phyloP scores from a whole-genome alignment of 2,888 invertebrate genomes.

The Lasioglossum pauxillum region DNA sequence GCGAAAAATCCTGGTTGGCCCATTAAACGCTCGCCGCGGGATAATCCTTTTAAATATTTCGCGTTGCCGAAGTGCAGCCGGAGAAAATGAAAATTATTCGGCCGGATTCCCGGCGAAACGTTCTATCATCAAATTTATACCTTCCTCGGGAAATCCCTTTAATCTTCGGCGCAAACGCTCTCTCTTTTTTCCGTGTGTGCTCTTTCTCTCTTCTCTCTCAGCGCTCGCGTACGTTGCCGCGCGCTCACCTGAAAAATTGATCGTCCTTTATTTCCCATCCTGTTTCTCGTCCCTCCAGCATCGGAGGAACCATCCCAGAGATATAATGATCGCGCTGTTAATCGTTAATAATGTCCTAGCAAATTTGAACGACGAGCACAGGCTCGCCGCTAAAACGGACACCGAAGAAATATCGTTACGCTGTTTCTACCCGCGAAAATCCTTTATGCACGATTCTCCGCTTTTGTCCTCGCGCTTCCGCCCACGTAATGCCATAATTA shows the following conservation, averaged over 20 bases:
- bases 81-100: constrained; percentile 44
- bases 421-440: background rate
- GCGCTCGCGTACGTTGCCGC: background rate
- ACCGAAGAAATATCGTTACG: background rate
- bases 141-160: constrained; percentile 29
- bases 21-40: constrained; percentile 38
- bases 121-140: constrained; percentile 44
- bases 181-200: background rate
- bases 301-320: background rate
- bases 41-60: constrained; percentile 52
- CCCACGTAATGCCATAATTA: constrained; percentile 1
- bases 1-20: constrained; percentile 19
- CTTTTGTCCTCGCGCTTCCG: background rate
- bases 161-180: constrained; percentile 23
- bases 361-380: constrained; percentile 16
- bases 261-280: constrained; percentile 22
- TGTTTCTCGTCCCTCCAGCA: background rate
- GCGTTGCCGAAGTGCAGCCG: background rate
- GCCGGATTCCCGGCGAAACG: constrained; percentile 33
- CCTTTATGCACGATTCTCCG: background rate
- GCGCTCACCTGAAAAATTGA: constrained; percentile 9
- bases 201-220: background rate
- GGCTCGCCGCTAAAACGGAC: background rate
- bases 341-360: constrained; percentile 32
- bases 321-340: constrained; percentile 24